Conservation (phyloP, 2,888 invertebrate species). For the Stenichneumon culpator region DNA sequence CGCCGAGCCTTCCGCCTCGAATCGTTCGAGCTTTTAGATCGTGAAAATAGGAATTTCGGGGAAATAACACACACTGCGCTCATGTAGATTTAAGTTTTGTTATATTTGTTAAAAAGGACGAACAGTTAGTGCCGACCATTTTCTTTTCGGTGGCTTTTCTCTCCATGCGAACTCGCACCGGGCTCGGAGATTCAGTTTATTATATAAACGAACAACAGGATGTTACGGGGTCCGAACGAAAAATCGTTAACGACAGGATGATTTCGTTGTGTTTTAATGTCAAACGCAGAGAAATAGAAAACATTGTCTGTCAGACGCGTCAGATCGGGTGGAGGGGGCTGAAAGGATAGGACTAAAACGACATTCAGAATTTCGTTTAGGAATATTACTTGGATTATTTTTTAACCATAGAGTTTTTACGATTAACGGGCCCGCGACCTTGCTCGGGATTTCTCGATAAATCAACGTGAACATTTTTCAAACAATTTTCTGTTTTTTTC, state of each 20-base stretch:
- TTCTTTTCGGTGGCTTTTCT: conserved; percentile 43
- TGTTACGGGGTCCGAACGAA: conserved; percentile 40
- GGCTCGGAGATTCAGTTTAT: conserved; percentile 59
- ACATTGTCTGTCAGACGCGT: conserved; percentile 12
- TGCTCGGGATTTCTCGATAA: conserved; percentile 29
- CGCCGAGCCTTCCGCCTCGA: not conserved
- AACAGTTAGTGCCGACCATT: conserved; percentile 79
- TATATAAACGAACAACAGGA: conserved; percentile 49
- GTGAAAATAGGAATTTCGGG: not conserved
- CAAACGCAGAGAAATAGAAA: conserved; percentile 9
- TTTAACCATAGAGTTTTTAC: conserved; percentile 65
- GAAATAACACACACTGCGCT: conserved; percentile 52
- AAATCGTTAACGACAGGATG: conserved; percentile 15
- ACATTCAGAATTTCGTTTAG: conserved; percentile 69
- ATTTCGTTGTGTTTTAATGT: conserved; percentile 52
- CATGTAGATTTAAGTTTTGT: conserved; percentile 79
- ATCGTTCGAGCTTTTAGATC: not conserved
- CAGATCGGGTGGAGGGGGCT: conserved; percentile 1
- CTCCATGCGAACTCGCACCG: conserved; percentile 48
- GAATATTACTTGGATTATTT: conserved; percentile 68
- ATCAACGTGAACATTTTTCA: not conserved
- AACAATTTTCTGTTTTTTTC: not conserved
- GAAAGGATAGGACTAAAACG: conserved; percentile 57
- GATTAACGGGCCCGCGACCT: conserved; percentile 64
- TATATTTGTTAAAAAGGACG: conserved; percentile 83